phyloP scores from a whole-genome alignment of 2,113 vertebrate species.

The Myiopsitta monachus region DNA sequence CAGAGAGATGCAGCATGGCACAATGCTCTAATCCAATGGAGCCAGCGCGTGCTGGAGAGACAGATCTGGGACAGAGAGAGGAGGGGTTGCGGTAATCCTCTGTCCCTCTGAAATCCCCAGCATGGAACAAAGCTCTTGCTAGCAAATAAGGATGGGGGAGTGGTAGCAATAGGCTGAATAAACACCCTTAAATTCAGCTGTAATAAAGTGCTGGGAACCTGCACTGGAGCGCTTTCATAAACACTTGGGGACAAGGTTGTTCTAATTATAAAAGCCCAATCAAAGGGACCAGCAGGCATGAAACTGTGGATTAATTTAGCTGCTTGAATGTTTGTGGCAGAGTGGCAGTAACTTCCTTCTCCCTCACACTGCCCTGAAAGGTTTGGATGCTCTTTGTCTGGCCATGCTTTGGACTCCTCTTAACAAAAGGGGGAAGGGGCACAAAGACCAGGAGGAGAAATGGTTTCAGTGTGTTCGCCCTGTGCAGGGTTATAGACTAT shows the following conservation, averaged over 20 bases:
- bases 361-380: not conserved
- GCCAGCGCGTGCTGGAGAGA: not conserved
- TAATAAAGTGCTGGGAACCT: conserved; percentile 1
- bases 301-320: conserved; percentile 22
- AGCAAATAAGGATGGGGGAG: not conserved
- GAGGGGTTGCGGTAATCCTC: not conserved
- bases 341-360: not conserved
- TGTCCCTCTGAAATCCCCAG: not conserved
- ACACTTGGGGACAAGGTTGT: not conserved
- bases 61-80: conserved; percentile 28
- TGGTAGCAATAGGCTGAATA: conserved; percentile 31
- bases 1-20: not conserved
- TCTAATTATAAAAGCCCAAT: conserved; percentile 46
- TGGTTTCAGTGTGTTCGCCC: not conserved
- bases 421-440: not conserved
- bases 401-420: not conserved
- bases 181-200: conserved; percentile 14
- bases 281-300: conserved; percentile 12
- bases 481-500: not conserved
- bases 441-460: not conserved
- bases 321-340: not conserved
- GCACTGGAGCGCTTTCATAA: not conserved
- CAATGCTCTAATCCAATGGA: not conserved
- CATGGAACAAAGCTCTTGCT: conserved; percentile 11
- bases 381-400: not conserved